Percentiles rank a stretch among this genome's conserved stretches.
Evolutionary conservation across 2,888 invertebrate species (phyloP).

Genomic region (Drosophila helvetica): DNA sequence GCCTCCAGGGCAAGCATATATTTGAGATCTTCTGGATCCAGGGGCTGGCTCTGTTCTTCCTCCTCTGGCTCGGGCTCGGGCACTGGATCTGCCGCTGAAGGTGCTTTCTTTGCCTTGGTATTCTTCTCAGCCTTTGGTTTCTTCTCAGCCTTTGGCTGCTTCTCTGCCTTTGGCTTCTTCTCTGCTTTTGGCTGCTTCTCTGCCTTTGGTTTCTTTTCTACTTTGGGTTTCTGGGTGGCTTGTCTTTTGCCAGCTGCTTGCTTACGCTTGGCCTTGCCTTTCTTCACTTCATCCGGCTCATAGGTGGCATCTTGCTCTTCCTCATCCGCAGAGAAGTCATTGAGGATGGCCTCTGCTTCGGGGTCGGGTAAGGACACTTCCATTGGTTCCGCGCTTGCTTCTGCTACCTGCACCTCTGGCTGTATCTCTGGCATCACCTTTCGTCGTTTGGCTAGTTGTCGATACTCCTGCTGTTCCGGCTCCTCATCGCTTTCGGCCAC

Average conservation of each 20-base stretch:
- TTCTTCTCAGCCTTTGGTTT: conserved; percentile 29
- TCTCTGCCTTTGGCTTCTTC: conserved; percentile 33
- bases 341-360: conserved; percentile 4
- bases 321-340: conserved; percentile 60
- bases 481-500: conserved; percentile 89
- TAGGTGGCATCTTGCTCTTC: conserved; percentile 53
- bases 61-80: conserved; percentile 35
- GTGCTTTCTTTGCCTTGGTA: conserved; percentile 6
- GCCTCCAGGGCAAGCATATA: conserved; percentile 79
- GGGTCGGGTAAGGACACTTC: neutral
- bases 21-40: conserved; percentile 74
- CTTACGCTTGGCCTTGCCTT: conserved; percentile 53
- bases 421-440: conserved; percentile 76
- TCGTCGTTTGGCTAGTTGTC: conserved; percentile 86
- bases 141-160: conserved; percentile 11
- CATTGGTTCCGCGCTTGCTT: neutral
- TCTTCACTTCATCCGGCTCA: conserved; percentile 45
- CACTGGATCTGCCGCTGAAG: conserved; percentile 1
- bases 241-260: conserved; percentile 59
- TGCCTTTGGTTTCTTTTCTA: conserved; percentile 34
- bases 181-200: conserved; percentile 9
- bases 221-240: conserved; percentile 22
- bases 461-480: conserved; percentile 82
- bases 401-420: neutral
- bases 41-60: conserved; percentile 50